Evolutionary conservation across 2,888 invertebrate genomes (phyloP).

Genomic region (Chydorus sphaericus): DNA sequence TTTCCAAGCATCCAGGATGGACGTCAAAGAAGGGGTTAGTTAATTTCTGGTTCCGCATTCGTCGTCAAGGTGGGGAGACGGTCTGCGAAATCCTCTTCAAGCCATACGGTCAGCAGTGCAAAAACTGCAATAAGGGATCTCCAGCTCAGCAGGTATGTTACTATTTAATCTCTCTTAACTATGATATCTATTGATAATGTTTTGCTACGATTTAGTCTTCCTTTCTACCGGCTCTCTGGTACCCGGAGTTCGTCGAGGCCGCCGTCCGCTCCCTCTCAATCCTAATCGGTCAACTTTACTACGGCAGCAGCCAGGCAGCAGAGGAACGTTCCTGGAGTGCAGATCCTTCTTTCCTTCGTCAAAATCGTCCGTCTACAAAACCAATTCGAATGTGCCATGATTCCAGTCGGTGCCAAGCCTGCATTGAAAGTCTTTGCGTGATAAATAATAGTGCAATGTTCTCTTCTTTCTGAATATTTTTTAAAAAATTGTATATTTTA

Average conservation of each 20-base stretch:
- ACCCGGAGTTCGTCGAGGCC: not conserved
- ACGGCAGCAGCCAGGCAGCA: not conserved
- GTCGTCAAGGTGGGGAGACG: constrained; percentile 21
- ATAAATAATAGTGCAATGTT: no score
- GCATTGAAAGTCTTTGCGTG: no score
- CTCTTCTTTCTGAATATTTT: no score
- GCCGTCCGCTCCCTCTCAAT: not conserved
- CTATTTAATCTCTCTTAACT: not conserved
- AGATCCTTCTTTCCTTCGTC: no score
- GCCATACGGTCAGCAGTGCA: constrained; percentile 33
- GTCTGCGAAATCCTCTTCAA: constrained; percentile 30
- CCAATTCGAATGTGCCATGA: not conserved
- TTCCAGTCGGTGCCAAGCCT: not conserved
- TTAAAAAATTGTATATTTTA: no score
- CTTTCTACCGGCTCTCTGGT: not conserved
- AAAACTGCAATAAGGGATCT: constrained; percentile 24
- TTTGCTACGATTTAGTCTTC: not conserved
- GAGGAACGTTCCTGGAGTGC: not conserved
- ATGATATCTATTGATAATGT: no score
- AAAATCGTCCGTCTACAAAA: not conserved
- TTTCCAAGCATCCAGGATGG: constrained; percentile 34
- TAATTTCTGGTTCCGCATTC: constrained; percentile 31
- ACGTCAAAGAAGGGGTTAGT: constrained; percentile 36
- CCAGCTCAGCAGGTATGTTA: not conserved
- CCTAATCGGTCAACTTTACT: not conserved